phyloP scores from a whole-genome alignment of 2,113 vertebrate genomes.

The Poeciliopsis occidentalis region DNA sequence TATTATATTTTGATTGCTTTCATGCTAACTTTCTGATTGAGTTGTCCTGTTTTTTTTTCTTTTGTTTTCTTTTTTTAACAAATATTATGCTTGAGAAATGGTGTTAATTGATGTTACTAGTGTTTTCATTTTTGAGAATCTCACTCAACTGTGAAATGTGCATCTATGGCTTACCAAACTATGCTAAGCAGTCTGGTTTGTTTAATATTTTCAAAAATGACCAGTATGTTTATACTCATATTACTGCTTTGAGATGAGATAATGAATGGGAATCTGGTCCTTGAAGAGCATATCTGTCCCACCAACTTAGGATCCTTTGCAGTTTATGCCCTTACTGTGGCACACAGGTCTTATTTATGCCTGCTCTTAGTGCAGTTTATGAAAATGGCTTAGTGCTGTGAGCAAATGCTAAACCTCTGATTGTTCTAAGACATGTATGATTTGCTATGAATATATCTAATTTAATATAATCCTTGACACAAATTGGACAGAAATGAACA shows the following conservation, averaged over 20 bases:
- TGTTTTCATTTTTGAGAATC: background rate
- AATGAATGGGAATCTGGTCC: constrained; percentile 31
- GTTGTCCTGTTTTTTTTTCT: background rate
- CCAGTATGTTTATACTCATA: background rate
- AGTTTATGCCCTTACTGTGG: constrained; percentile 47
- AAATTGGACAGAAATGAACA: too few species aligned
- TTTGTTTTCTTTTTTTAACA: background rate
- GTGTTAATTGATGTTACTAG: too few species aligned
- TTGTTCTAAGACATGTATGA: background rate
- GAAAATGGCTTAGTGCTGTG: constrained; percentile 16
- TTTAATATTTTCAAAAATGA: background rate
- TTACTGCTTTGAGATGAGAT: constrained; percentile 1
- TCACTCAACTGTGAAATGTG: background rate
- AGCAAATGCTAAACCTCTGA: constrained; percentile 2
- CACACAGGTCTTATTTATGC: constrained; percentile 37
- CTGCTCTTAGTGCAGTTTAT: constrained; percentile 14
- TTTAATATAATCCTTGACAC: background rate
- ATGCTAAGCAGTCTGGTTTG: background rate
- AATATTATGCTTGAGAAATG: background rate
- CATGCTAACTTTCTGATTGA: background rate
- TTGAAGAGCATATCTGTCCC: constrained; percentile 55
- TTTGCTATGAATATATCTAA: background rate
- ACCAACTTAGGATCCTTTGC: constrained; percentile 43
- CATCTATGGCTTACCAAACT: background rate
- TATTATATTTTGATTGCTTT: background rate